phyloP scores from a whole-genome alignment of 2,113 vertebrate genomes.

The Dipodomys merriami region DNA sequence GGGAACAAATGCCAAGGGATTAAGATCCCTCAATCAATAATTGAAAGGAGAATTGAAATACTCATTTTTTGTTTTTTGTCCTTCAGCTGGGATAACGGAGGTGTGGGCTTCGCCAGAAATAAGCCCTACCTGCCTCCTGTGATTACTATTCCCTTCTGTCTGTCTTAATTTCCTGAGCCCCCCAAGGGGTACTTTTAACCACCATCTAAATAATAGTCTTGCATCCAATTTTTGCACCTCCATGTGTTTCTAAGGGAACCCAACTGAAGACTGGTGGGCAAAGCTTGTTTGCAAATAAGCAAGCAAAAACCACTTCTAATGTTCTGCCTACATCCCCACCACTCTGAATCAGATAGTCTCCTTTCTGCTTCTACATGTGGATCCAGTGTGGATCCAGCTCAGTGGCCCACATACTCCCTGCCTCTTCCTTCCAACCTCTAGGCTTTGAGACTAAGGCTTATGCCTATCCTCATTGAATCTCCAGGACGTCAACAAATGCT shows the following conservation, averaged over 20 bases:
- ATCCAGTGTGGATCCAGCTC: too few relatives aligned
- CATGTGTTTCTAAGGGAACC: background rate
- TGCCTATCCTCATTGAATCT: background rate
- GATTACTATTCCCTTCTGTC: background rate
- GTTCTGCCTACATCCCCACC: too few relatives aligned
- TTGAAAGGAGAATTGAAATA: background rate
- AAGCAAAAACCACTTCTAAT: background rate
- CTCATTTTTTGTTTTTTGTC: background rate
- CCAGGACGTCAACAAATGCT: background rate
- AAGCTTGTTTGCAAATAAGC: background rate
- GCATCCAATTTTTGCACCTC: background rate
- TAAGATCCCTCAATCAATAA: background rate
- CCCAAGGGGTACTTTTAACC: background rate
- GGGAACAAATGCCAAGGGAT: background rate
- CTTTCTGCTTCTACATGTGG: background rate
- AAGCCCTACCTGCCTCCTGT: background rate
- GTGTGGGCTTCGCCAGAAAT: background rate
- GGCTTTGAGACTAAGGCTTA: too few relatives aligned
- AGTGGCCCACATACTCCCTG: accelerated
- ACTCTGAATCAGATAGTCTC: background rate
- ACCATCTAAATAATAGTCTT: background rate
- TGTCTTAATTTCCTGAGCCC: background rate
- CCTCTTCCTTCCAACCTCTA: background rate
- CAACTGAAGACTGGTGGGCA: background rate
- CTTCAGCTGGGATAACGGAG: background rate